phyloP scores from a whole-genome alignment of 2,113 vertebrate species.

The Edolisoma coerulescens region DNA sequence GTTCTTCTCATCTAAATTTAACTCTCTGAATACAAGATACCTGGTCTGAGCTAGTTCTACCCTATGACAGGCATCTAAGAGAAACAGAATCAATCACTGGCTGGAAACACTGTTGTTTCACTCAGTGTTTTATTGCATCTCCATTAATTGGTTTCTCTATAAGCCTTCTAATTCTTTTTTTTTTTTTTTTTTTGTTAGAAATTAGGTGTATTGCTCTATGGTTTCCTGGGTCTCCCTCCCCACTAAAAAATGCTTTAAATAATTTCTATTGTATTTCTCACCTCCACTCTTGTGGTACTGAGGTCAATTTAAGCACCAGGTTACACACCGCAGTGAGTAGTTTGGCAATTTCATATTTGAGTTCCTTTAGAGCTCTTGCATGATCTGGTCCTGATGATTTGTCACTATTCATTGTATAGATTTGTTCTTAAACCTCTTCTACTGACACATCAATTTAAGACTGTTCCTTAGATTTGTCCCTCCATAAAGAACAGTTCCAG shows the following conservation, averaged over 20 bases:
- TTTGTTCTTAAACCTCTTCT: slow-evolving; percentile 19
- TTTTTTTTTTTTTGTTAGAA: too few species aligned
- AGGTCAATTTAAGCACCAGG: not conserved
- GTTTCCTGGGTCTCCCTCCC: not conserved
- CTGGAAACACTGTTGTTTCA: not conserved
- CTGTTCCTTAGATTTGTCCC: not conserved
- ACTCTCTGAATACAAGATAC: not conserved
- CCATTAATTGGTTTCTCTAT: not conserved
- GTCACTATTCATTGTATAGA: not conserved
- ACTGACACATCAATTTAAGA: not conserved
- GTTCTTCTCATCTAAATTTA: not conserved
- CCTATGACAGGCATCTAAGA: not conserved
- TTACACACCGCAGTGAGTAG: slow-evolving; percentile 3
- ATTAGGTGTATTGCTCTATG: not conserved
- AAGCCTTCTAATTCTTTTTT: not conserved
- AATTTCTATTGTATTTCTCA: not conserved
- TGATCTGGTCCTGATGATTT: slow-evolving; percentile 8
- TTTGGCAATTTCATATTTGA: slow-evolving; percentile 33
- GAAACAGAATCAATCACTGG: not conserved
- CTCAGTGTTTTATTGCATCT: not conserved
- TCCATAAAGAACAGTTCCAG: not conserved
- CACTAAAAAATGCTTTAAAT: not conserved
- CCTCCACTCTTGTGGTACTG: not conserved
- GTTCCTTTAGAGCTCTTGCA: slow-evolving; percentile 3
- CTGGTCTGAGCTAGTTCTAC: not conserved